These are phyloP conservation scores for Cassiopea xamachana DNA, from an alignment of 30 jellyfish, hydroid and myxozoan genomes.

Conservation along the genomic window DNA sequence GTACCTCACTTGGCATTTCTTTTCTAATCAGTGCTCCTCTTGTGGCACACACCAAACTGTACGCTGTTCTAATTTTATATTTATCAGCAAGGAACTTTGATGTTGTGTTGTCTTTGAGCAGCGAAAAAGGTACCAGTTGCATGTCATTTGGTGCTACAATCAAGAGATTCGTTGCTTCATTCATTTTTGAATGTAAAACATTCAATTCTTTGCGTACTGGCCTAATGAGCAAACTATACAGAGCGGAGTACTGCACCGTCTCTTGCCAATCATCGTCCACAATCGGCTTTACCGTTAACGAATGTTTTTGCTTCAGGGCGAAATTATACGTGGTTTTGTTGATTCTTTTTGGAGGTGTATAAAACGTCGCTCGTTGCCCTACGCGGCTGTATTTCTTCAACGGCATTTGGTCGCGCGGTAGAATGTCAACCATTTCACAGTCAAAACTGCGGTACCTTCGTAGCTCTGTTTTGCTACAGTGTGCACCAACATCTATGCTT, in stretches of 20 bases:
- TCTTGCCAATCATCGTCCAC: constrained; percentile 74
- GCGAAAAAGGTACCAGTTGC: constrained; percentile 86
- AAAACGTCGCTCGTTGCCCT: constrained; percentile 79
- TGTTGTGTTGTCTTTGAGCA: constrained; percentile 63
- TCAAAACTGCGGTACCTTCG: constrained; percentile 80
- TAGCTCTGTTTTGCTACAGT: constrained; percentile 65
- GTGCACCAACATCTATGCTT: constrained; percentile 84
- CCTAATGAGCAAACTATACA: constrained; percentile 77
- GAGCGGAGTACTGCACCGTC: constrained; percentile 64
- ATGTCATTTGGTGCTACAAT: constrained; percentile 86
- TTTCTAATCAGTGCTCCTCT: constrained; percentile 32
- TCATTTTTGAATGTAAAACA: constrained; percentile 42
- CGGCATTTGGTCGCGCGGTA: constrained; percentile 74
- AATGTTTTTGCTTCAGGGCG: constrained; percentile 60
- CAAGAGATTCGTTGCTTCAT: constrained; percentile 60
- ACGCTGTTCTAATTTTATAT: constrained; percentile 58
- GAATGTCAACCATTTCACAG: constrained; percentile 81
- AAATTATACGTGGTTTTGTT: constrained; percentile 67
- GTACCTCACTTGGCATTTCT: constrained; percentile 44
- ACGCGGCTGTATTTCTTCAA: constrained; percentile 75
- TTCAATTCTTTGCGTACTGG: constrained; percentile 77
- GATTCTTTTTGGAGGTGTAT: constrained; percentile 42
- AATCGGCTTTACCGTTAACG: constrained; percentile 35
- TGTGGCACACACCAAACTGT: constrained; percentile 46
- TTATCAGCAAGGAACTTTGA: constrained; percentile 64